Evolutionary conservation across 2,888 invertebrate genomes (phyloP), one percentile per base, ranked within the genome.

Genomic region (Dorcus hopei): DNA sequence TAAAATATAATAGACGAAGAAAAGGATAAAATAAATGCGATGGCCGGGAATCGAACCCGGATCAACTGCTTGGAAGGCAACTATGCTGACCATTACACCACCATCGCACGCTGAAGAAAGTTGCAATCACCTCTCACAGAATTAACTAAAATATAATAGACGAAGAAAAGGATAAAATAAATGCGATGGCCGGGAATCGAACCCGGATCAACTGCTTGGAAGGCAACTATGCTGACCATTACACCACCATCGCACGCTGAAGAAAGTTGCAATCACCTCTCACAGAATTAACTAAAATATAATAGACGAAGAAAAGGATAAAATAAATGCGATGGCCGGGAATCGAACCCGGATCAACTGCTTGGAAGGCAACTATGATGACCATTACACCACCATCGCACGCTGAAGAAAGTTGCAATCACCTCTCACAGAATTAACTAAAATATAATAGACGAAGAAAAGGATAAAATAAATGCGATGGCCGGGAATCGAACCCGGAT

Each of bases 331-430:
- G 56, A 77, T 77, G 77, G 77, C 77, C 77, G 77, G 75, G 77
- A 77, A 77, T 77, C 77, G 77, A 77, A 77, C 77, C 75, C 77
- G 77, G 77, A 77, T 77, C 77, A 77, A 77, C 77, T 77, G 77
- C 77, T 77, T 77, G 77, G 77, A 77, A 77, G 77, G 77, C 77
- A 77, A 77, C 77, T 77, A 77, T 77, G 77, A 77, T 77, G 74
- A 77, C 77, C 77, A 77, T 77, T 77, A 77, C 77, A 77, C 77
- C 56, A 50, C 52, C 57, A 57, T 52, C 52, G 59, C 58, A 16
- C 38, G 19, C 2, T 19, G 19, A 19, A 19, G 19, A 19, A 19
- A 19, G 19, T 19, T 19, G 19, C 3, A 2, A 19, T 3, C 1
- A 19, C 0, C 19, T 19, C 3, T 2, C 19, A 19, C 19, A 3